Base-by-base conservation (phyloP, 2,797 vertebrate genomes). In the Merluccius polli region DNA sequence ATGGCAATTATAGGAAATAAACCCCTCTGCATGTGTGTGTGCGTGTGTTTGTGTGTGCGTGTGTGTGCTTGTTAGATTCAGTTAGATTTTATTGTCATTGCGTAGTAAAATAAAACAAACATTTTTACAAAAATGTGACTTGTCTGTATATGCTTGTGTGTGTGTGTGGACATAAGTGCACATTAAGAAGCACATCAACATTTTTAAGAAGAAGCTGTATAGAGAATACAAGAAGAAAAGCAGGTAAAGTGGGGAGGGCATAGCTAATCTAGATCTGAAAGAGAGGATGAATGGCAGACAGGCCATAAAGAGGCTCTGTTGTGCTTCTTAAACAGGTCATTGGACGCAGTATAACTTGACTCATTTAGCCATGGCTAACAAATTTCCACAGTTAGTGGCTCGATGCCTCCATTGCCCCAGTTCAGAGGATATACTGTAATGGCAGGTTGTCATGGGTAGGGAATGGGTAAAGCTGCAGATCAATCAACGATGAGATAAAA, bases 311-410 rank as follows among this genome's bases (percentile, higher is more conserved):
- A 75, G 81, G 75, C 77, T 79, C 79, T 85, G 89, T 91, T 88
- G 85, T 86, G 86, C 81, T 84, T 86, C 78, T 86, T 88, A 91
- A 91, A 87, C 89, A 91, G 89, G 91, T 87, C 88, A 91, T 88
- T 90, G 82, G 82, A 82, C 77, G 85, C 83, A 82, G 79, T 81
- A 52, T 21, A 85, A 82, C 86, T 86, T 77, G 78, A 79, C 83
- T 89, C 77, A 73, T 89, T 87, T 84, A 87, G 88, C 86, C 89
- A 87, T 89, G 82, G 88, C 86, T 86, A 90, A 92, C 90, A 90
- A 87, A 87, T 91, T 92, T 77, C 41, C 79, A 84, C 85, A 80
- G n/a, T n/a, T n/a, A n/a, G 82, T 83, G 79, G 77, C 81, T 83
- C 77, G 70, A 87, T 79, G 81, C 77, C 87, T 89, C 77, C 83